Evolutionary conservation across 2,113 vertebrate genomes (phyloP).

Genomic region (Dissostichus mawsoni): DNA sequence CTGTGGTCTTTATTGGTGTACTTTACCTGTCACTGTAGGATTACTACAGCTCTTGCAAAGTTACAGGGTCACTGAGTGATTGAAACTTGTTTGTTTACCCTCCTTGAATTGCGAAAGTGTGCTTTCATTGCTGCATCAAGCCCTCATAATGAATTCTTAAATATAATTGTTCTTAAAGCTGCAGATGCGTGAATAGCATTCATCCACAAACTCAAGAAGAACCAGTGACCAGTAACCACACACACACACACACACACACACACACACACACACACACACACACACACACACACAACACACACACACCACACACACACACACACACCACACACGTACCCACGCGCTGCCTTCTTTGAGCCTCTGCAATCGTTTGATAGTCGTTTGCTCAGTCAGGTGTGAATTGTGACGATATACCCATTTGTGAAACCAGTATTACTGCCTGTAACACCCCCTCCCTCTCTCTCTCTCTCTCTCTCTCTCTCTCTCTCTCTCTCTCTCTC

Average conservation of each 20-base stretch:
- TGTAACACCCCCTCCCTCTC: slow-evolving; percentile 9
- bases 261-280: not conserved
- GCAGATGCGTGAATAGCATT: not conserved
- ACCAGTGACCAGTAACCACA: not conserved
- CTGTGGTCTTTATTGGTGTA: not conserved
- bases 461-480: not conserved
- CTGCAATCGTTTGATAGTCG: slow-evolving; percentile 27
- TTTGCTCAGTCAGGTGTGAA: slow-evolving; percentile 64
- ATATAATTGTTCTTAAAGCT: not conserved
- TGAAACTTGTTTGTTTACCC: slow-evolving; percentile 22
- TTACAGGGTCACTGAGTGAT: not conserved
- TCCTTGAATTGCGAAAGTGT: not conserved
- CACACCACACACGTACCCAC: not conserved
- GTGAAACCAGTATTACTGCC: slow-evolving; percentile 39
- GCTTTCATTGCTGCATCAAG: not conserved
- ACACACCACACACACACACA: not conserved
- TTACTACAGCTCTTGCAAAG: not conserved
- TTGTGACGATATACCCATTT: slow-evolving; percentile 54
- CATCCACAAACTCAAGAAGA: not conserved
- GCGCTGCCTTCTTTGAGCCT: slow-evolving; percentile 1
- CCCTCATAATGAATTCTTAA: slow-evolving; percentile 7
- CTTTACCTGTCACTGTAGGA: not conserved
- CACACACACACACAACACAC: not conserved
- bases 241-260: not conserved
- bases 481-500: not conserved